Conservation (phyloP, 1,140 invertebrate species). For the Pseudoatta argentina region DNA sequence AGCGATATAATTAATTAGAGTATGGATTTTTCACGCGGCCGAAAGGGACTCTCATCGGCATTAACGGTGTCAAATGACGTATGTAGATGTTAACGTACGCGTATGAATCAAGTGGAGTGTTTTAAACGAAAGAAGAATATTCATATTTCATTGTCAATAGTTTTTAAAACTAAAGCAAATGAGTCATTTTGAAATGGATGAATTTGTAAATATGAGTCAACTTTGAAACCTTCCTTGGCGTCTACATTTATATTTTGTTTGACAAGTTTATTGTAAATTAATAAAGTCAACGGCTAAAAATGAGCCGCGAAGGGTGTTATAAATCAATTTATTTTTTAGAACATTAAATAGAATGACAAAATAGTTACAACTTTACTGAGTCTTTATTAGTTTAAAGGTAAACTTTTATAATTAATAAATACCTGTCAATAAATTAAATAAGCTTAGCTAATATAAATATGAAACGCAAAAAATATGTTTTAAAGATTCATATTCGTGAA, state of each 20-base stretch:
- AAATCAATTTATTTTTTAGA: too few relatives aligned
- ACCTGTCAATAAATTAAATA: too few relatives aligned
- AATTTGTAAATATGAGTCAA: neutral
- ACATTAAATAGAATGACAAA: too few relatives aligned
- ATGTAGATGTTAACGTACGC: too few relatives aligned
- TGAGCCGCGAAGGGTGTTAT: too few relatives aligned
- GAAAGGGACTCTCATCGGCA: neutral
- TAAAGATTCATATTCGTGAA: too few relatives aligned
- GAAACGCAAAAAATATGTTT: too few relatives aligned
- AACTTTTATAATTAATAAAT: too few relatives aligned
- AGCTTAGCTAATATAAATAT: too few relatives aligned
- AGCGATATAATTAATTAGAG: slow-evolving; percentile 1
- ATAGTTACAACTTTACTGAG: too few relatives aligned
- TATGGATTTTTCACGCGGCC: neutral
- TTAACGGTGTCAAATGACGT: neutral
- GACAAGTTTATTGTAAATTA: neutral
- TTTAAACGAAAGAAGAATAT: neutral
- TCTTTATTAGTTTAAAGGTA: too few relatives aligned
- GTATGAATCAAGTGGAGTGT: neutral
- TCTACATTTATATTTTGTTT: neutral
- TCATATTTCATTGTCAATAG: neutral
- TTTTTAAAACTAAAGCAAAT: neutral
- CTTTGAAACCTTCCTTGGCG: neutral
- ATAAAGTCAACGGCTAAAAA: neutral
- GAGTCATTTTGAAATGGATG: neutral